Percentiles rank a stretch among this genome's conserved stretches.
Evolutionary conservation across 2,797 vertebrate species (phyloP).

Genomic region (Enteromius unitaeniatus): DNA sequence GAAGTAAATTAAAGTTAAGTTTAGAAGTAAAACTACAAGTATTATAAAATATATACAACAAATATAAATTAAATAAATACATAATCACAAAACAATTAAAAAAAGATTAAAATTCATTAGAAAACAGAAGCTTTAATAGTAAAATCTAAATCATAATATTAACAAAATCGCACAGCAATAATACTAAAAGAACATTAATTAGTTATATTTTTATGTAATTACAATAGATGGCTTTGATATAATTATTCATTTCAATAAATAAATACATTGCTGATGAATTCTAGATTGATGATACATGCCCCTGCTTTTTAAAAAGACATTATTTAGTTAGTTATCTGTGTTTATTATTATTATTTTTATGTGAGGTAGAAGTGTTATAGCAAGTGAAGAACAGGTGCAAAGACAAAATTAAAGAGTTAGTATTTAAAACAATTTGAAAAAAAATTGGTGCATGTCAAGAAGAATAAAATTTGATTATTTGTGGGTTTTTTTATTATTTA

Average conservation of each 20-base stretch:
- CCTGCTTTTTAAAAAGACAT: background rate
- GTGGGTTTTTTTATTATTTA: too few species aligned
- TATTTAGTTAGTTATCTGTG: background rate
- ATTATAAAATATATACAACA: too few species aligned
- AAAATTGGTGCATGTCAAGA: too few species aligned
- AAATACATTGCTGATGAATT: background rate
- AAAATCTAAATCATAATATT: background rate
- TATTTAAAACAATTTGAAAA: too few species aligned
- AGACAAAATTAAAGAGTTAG: too few species aligned
- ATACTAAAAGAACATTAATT: background rate
- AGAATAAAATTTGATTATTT: background rate
- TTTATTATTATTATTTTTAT: too few species aligned
- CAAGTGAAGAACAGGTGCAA: background rate
- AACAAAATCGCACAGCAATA: background rate
- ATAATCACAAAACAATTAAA: too few species aligned
- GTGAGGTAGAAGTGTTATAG: too few species aligned
- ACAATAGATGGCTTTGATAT: background rate
- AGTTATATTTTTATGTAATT: background rate
- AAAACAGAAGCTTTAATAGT: background rate
- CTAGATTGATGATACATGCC: background rate
- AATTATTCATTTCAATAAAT: background rate
- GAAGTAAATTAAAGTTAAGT: background rate
- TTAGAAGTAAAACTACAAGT: background rate
- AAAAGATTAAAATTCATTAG: too few species aligned
- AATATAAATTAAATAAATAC: too few species aligned